Evolutionary conservation across 1,140 invertebrate species (phyloP), one percentile per base, ranked within the genome.

Genomic region (Linepithema humile): DNA sequence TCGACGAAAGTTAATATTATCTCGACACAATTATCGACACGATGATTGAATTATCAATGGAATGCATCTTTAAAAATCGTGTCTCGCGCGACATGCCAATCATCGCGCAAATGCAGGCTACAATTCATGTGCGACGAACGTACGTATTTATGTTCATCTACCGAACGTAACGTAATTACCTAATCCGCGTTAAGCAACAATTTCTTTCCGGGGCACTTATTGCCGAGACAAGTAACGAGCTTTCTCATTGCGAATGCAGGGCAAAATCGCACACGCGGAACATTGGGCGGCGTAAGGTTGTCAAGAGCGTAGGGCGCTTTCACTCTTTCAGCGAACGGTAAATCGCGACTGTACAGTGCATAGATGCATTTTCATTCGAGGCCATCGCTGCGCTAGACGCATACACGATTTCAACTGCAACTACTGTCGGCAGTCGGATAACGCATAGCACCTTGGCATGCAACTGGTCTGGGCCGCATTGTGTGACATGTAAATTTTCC

Each of bases 401-500:
- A 29, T 45, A 64, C 53, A 55, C 70, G 53, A 88, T 38, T 87
- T 88, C 87, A 85, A 85, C 75, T 53, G 29, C 53, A 17, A 80
- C 48, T 69, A 40, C 78, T 85, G 87, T 88, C 85, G 75, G n/a
- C 85, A 72, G 23, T 50, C 38, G 53, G 59, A 32, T 89, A 89
- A 89, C 80, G 64, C 83, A 89, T 89, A 74, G 88, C 74, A 15
- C 40, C 64, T n/a, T 78, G 78, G 48, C 87, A 89, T 84, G 88
- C 88, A 84, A 89, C 73, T 67, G 55, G 55, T 55, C 67, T 57
- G 45, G 48, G 45, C 69, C 55, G 29, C 73, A 17, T 57, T 77
- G 45, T 67, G 88, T 60, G 69, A 88, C 84, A 88, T 89, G 88
- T 86, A 89, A 89, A 89, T 89, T 88, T 78, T 86, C 74, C 53